These are phyloP conservation scores for Psix sp. DNA, from an alignment of 1,140 invertebrate species.

Conservation along the genomic window DNA sequence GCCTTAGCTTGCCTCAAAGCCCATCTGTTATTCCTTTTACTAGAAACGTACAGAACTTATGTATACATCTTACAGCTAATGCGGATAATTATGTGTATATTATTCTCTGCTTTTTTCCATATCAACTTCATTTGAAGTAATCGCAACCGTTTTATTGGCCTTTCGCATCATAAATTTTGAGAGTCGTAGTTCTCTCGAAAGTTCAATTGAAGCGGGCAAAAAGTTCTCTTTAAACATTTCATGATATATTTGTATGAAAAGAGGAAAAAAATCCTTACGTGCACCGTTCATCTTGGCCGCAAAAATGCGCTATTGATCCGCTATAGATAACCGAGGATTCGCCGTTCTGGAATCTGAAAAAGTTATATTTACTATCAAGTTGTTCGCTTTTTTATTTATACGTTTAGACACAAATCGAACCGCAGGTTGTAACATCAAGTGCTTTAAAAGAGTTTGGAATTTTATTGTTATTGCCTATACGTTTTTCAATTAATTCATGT, in stretches of 20 bases:
- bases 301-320: constrained; percentile 81
- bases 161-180: too few species aligned
- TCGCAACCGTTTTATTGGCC: too few species aligned
- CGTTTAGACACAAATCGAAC: too few species aligned
- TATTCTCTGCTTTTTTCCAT: constrained; percentile 5
- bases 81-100: constrained; percentile 18
- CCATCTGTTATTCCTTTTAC: constrained; percentile 80
- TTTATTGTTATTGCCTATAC: too few species aligned
- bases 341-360: constrained; percentile 60
- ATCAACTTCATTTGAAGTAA: not conserved
- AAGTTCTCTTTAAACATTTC: too few species aligned
- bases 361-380: constrained; percentile 13
- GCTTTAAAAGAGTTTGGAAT: too few species aligned
- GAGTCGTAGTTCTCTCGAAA: not conserved
- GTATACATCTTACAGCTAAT: constrained; percentile 40
- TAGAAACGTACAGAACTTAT: too few species aligned
- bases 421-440: too few species aligned
- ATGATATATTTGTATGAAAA: too few species aligned
- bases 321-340: constrained; percentile 56
- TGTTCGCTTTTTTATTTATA: too few species aligned
- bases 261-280: constrained; percentile 74
- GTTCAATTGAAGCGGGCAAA: too few species aligned
- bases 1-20: constrained; percentile 80
- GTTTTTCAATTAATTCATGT: not conserved
- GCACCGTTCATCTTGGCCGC: constrained; percentile 81